These are phyloP conservation scores for Paracanthobrama guichenoti DNA, from an alignment of 2,113 vertebrate genomes.

Conservation along the genomic window DNA sequence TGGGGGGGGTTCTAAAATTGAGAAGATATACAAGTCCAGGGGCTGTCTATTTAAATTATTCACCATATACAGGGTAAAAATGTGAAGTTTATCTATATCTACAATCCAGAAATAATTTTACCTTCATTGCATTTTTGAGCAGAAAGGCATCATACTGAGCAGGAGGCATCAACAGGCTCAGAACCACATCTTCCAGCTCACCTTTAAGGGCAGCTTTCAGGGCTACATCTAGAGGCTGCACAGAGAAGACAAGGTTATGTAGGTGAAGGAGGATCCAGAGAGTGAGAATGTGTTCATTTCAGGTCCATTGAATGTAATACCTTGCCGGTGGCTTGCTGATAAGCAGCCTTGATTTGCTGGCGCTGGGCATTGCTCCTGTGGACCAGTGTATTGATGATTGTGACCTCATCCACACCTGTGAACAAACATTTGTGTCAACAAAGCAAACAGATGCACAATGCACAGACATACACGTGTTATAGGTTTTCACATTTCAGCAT, in stretches of 20 bases:
- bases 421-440: background rate
- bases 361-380: constrained; percentile 88
- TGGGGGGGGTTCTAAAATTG: background rate
- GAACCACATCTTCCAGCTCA: constrained; percentile 83
- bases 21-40: no score
- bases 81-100: background rate
- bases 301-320: constrained; percentile 51
- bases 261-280: background rate
- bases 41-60: background rate
- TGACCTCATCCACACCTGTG: constrained; percentile 92
- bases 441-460: background rate
- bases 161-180: constrained; percentile 88
- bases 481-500: background rate
- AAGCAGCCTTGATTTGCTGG: constrained; percentile 88
- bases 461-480: background rate
- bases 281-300: background rate
- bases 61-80: background rate
- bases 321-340: constrained; percentile 87
- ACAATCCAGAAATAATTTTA: constrained; percentile 38
- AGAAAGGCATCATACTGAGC: constrained; percentile 89
- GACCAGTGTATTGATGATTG: constrained; percentile 89
- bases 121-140: constrained; percentile 78
- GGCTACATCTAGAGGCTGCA: constrained; percentile 80
- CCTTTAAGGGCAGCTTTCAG: constrained; percentile 85
- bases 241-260: background rate